phyloP scores from a whole-genome alignment of 2,797 vertebrate genomes.

The Glyptemys insculpta region DNA sequence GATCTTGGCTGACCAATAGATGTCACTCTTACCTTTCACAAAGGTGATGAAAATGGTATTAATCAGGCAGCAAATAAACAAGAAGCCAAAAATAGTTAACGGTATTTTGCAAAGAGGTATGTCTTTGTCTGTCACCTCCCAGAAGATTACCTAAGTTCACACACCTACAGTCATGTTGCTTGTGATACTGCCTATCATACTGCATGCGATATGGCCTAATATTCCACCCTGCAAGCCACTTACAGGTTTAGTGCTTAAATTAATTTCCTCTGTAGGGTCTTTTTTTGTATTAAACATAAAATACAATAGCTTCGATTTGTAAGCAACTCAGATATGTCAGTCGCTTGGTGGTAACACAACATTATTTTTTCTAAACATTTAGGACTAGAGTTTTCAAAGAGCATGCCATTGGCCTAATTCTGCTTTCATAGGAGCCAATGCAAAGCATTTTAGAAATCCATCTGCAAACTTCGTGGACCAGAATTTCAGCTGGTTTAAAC shows the following conservation, averaged over 20 bases:
- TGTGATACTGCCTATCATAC: background rate
- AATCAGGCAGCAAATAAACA: background rate
- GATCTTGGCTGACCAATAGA: background rate
- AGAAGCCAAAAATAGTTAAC: background rate
- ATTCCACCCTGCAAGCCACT: background rate
- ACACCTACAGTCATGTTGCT: background rate
- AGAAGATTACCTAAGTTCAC: background rate
- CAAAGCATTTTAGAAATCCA: rapidly evolving
- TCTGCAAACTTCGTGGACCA: background rate
- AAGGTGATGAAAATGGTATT: background rate
- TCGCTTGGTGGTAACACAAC: background rate
- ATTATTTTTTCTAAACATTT: background rate
- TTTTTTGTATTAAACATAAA: background rate
- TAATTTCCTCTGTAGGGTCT: background rate
- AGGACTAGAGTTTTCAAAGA: background rate
- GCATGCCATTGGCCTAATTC: background rate
- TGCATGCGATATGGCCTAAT: background rate
- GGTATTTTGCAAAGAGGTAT: background rate
- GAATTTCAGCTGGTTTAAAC: background rate
- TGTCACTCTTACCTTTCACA: background rate
- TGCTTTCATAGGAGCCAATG: background rate
- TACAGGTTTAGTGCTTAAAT: background rate
- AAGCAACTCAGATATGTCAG: background rate
- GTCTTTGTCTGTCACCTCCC: background rate
- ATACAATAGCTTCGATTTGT: rapidly evolving